These are phyloP conservation scores for Drosophila cardini DNA, from an alignment of 1,140 invertebrate species.

Conservation along the genomic window DNA sequence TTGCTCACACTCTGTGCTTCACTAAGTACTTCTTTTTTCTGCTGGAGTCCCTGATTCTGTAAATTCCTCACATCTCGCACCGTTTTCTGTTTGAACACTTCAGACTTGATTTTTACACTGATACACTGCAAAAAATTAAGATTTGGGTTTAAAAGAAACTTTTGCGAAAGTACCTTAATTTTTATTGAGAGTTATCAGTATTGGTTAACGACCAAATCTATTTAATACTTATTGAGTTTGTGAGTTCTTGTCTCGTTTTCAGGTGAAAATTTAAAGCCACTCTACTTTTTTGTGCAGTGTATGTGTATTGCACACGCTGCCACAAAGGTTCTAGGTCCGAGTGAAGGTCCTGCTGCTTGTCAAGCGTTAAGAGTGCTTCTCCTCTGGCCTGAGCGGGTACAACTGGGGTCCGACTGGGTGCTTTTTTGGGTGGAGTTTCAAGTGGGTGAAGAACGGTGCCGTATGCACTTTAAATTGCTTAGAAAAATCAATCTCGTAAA, in stretches of 20 bases:
- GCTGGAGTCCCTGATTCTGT: slow-evolving; percentile 1
- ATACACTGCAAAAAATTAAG: too few relatives aligned
- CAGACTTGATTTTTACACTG: background rate
- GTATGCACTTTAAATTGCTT: slow-evolving; percentile 78
- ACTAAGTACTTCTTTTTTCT: background rate
- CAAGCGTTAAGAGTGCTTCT: slow-evolving; percentile 10
- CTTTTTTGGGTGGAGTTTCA: background rate
- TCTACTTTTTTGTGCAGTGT: background rate
- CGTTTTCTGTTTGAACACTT: slow-evolving; percentile 26
- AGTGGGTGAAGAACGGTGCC: background rate
- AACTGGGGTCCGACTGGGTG: too few relatives aligned
- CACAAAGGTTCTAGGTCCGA: background rate
- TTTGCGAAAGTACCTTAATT: too few relatives aligned
- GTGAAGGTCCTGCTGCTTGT: slow-evolving; percentile 7
- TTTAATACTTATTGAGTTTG: background rate
- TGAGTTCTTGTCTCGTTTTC: background rate
- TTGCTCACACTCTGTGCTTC: background rate
- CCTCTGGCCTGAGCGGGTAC: background rate
- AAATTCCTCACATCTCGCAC: slow-evolving; percentile 41
- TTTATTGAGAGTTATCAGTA: too few relatives aligned
- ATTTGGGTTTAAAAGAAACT: too few relatives aligned
- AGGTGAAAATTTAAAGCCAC: too few relatives aligned
- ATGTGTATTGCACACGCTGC: slow-evolving; percentile 2
- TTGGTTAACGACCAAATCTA: too few relatives aligned
- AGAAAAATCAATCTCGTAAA: slow-evolving; percentile 82